A percentile compares a stretch with the other conserved stretches of the same genome.
These are phyloP conservation scores for Streblospio benedicti DNA, from an alignment of 1,140 invertebrate genomes.

Conservation along the genomic window DNA sequence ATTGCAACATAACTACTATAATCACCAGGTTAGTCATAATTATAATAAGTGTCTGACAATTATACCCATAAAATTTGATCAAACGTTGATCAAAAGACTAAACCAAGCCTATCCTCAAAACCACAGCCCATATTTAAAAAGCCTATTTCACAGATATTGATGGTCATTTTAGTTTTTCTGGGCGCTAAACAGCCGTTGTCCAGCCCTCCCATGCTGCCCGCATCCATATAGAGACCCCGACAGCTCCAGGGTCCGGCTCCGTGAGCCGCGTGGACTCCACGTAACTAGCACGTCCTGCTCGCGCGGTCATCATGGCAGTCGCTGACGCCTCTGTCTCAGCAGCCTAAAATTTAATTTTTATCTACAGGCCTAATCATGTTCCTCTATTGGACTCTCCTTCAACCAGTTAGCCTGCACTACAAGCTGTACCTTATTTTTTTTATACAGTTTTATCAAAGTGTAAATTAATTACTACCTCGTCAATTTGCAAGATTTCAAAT, in stretches of 20 bases:
- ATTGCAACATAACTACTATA: no score
- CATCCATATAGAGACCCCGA: conserved; percentile 56
- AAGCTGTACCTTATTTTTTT: neutral
- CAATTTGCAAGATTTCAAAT: neutral
- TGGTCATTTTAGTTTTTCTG: no score
- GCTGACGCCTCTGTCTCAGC: conserved; percentile 46
- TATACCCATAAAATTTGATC: no score
- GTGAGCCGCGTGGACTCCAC: conserved; percentile 33
- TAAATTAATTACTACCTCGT: neutral
- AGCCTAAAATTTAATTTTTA: no score
- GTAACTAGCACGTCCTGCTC: conserved; percentile 49
- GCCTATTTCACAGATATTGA: no score
- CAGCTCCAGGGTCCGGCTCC: conserved; percentile 60
- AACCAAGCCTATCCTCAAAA: no score
- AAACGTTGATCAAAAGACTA: no score
- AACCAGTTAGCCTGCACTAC: neutral
- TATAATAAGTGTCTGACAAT: no score
- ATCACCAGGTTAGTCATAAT: no score
- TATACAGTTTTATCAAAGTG: neutral
- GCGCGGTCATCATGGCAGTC: conserved; percentile 55
- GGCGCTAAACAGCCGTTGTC: no score
- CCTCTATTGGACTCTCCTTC: neutral
- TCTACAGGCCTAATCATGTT: no score
- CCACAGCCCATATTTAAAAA: no score
- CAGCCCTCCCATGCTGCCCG: conserved; percentile 45